These are phyloP conservation scores for Diplodus puntazzo DNA, from an alignment of 2,797 vertebrate genomes.

Conservation along the genomic window DNA sequence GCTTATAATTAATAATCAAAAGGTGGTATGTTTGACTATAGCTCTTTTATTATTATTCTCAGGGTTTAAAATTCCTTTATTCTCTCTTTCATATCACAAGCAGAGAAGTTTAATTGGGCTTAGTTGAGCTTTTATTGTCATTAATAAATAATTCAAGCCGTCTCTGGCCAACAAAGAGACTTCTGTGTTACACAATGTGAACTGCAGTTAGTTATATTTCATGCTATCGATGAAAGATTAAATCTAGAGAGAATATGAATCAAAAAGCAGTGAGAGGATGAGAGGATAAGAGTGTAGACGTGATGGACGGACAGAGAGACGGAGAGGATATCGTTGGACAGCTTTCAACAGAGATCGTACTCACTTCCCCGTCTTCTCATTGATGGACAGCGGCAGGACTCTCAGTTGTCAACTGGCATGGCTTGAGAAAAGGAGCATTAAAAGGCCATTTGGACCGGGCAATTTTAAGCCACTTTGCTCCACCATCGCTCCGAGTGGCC, in stretches of 20 bases:
- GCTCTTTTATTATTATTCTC: background rate
- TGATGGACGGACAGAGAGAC: background rate
- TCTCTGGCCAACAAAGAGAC: background rate
- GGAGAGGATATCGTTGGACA: background rate
- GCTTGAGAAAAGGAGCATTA: slow-evolving; percentile 55
- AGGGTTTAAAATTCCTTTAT: background rate
- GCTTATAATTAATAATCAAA: background rate
- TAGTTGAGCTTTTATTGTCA: background rate
- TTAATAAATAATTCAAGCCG: background rate
- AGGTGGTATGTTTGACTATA: background rate
- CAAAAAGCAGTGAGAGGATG: slow-evolving; percentile 12
- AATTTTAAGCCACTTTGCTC: slow-evolving; percentile 54
- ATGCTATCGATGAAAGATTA: slow-evolving; percentile 6
- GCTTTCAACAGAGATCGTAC: background rate
- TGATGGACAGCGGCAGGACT: slow-evolving; percentile 17
- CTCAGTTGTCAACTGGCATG: slow-evolving; percentile 36
- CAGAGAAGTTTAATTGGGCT: background rate
- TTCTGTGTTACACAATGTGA: background rate
- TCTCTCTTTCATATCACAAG: slow-evolving; percentile 1
- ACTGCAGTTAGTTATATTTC: background rate
- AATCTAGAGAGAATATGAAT: slow-evolving; percentile 8
- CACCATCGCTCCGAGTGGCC: slow-evolving; percentile 16
- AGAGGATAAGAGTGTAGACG: background rate
- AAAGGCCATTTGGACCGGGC: slow-evolving; percentile 49
- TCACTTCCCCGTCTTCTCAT: slow-evolving; percentile 1